Evolutionary conservation across 2,797 vertebrate species (phyloP).

Genomic region (Enteromius afrohamiltoni): DNA sequence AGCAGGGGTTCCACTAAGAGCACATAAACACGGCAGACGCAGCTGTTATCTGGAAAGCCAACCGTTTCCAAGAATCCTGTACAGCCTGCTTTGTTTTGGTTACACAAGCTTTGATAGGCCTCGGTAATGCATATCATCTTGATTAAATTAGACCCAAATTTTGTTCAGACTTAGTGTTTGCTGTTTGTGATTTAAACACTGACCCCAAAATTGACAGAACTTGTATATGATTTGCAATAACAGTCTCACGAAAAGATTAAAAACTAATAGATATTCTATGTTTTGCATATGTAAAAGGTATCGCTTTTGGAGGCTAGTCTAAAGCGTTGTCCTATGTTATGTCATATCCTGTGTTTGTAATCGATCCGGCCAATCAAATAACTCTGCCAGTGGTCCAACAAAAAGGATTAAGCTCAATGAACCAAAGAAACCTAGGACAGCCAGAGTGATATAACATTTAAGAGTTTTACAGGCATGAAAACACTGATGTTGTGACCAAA

Average conservation of each 20-base stretch:
- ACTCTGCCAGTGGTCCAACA: not conserved
- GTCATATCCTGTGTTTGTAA: not conserved
- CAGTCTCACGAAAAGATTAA: not conserved
- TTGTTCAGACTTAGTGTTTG: not conserved
- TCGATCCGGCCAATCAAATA: conserved; percentile 23
- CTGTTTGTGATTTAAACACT: conserved; percentile 25
- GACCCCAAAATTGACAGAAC: not conserved
- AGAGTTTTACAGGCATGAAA: conserved; percentile 34
- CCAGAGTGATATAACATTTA: conserved; percentile 32
- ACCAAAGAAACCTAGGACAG: conserved; percentile 17
- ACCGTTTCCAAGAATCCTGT: conserved; percentile 26
- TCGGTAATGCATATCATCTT: conserved; percentile 33
- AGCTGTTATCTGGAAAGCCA: conserved; percentile 45
- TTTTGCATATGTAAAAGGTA: conserved; percentile 7
- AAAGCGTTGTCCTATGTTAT: conserved; percentile 7
- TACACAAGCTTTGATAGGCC: conserved; percentile 1
- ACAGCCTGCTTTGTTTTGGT: conserved; percentile 31
- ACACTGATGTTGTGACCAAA: not conserved
- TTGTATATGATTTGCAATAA: not conserved
- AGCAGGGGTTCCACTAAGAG: conserved; percentile 35
- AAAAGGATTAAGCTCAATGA: conserved; percentile 42
- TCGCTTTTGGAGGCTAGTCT: not conserved
- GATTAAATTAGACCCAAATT: conserved; percentile 39
- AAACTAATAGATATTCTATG: not conserved
- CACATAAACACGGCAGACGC: conserved; percentile 43